Base-by-base conservation (phyloP, 1,140 invertebrate genomes). In the Tachypleus tridentatus region DNA sequence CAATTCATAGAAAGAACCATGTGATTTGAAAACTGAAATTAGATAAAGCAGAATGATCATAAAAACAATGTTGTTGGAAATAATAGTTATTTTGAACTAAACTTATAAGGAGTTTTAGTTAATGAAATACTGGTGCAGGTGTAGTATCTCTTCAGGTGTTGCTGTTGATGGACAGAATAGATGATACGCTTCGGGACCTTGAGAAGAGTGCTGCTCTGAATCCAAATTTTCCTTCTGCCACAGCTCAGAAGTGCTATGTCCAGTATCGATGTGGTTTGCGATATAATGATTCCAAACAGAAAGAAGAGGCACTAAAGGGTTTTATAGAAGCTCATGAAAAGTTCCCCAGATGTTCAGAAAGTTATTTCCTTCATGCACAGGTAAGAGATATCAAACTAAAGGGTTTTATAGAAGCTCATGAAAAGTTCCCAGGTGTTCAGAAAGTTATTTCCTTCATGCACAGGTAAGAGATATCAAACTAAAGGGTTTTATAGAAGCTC, bases 201-300 rank as follows among this genome's bases (percentile, higher is more conserved):
- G 81, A 87, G 51, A 89, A 85, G 73, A 89, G 91, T 60, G 84
- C 91, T 3, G 79, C 85, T 70, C 75, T 93, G 7, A 90, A 91
- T 73, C 88, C 90, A 8, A 76, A 87, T 64, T 92, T 89, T 75
- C 84, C 87, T 7, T 86, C 93, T 71, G 87, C 89, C 11, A 85
- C 83, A 73, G 88, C 92, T 57, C 93, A 97, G 74, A 93, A 92
- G 74, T 87, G 86, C 72, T 93, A 90, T 75, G 83, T 87, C 50
- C 85, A 91, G 73, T 94, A 89, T 74, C 82, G 87, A 72, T 81
- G 84, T 73, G 70, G 64, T 29, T 51, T 70, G 3, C 29, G 64
- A 5, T 64, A 58, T 11, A 66, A 71, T 57, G 66, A 69, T 64
- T 60, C 64, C 51, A 59, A 61, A 48, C 57, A 64, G 49, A 61